Evolutionary conservation across 2,888 invertebrate genomes (phyloP).

Genomic region (Cerastoderma edule): DNA sequence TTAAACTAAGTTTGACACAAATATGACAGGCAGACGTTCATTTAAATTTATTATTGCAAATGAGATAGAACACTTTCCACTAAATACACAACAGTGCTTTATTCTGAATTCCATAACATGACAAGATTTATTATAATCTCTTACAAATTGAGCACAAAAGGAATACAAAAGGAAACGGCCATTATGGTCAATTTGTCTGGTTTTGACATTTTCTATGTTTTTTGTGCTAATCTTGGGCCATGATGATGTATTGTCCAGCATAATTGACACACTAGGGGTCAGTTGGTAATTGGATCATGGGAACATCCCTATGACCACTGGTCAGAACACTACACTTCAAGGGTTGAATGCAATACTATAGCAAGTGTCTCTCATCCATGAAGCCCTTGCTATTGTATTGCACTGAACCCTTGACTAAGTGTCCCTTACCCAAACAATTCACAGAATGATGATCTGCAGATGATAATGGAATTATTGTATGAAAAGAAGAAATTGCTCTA

Average conservation of each 20-base stretch:
- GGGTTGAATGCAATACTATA: too few relatives aligned
- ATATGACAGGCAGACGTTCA: too few relatives aligned
- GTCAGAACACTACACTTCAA: constrained; percentile 11
- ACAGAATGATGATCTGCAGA: background rate
- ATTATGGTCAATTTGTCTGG: constrained; percentile 24
- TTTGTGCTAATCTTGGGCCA: constrained; percentile 2
- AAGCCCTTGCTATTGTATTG: too few relatives aligned
- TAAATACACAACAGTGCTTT: constrained; percentile 9
- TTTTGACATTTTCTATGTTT: constrained; percentile 10
- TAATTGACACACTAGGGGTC: constrained; percentile 16
- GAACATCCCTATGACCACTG: constrained; percentile 20
- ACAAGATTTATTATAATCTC: constrained; percentile 25
- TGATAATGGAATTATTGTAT: background rate
- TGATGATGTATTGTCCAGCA: constrained; percentile 20
- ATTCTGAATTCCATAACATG: constrained; percentile 14
- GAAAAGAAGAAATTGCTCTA: background rate
- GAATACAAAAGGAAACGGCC: background rate
- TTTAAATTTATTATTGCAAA: background rate
- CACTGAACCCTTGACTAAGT: too few relatives aligned
- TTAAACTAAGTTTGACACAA: too few relatives aligned
- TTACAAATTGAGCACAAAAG: background rate
- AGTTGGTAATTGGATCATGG: constrained; percentile 14
- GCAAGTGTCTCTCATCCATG: too few relatives aligned
- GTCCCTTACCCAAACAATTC: background rate
- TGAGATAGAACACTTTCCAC: background rate